Evolutionary conservation across 1,140 invertebrate species (phyloP), one percentile per base, ranked within the genome.

Genomic region (Laupala kohalensis): DNA sequence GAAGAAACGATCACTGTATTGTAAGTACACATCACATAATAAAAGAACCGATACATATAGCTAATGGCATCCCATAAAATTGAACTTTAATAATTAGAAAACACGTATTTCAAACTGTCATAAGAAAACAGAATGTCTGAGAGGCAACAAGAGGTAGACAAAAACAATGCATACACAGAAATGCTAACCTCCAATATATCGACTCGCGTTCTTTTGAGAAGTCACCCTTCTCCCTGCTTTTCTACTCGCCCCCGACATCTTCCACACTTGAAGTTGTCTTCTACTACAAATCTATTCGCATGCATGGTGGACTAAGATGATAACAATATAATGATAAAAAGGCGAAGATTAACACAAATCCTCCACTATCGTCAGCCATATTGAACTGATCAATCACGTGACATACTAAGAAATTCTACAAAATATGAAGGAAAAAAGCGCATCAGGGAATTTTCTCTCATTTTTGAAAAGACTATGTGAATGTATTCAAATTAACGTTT

Each of bases 231-330:
- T 70, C 69, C 72, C 72, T 29, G 66, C 29, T 29, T 70, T 73
- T 71, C 69, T 73, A 70, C 72, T 73, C 69, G 72, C 26, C 64
- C 72, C 72, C 72, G 72, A 73, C 72, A 73, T 73, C 72, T 73
- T 73, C 72, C 64, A n/a, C 63, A 26, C 23, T 37, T 72, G 25
- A 72, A 70, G n/a, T 67, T 71, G 26, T 28, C 26, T 62, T 64
- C 37, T 25, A 37, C 24, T 66, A 73, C 68, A 68, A 23, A 70
- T 12, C 24, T 69, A 15, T 69, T 26, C 15, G 30, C 67, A 9
- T 19, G n/a, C 67, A 72, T 69, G 23, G 19, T 70, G 23, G 12
- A n/a, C 29, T 23, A 67, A 29, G 13, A 23, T 29, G 4, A 70
- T 28, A 70, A 66, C 70, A n/a, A 66, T 53, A 73, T 71, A 66